Conservation (phyloP, 1,140 invertebrate species). For the Drosophila funebris region DNA sequence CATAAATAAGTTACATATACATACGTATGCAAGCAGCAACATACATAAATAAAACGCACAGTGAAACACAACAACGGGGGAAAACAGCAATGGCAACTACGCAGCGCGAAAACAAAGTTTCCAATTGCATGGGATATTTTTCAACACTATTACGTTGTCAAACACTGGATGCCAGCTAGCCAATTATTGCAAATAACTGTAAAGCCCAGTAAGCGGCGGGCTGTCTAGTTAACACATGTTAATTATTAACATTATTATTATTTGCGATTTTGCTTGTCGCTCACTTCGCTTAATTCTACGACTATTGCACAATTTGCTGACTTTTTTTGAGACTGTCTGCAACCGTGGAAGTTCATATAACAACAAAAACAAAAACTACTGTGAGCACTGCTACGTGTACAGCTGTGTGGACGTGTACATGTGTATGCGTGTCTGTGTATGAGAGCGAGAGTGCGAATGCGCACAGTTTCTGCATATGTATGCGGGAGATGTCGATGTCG, state of each 20-base stretch:
- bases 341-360: slow-evolving; percentile 32
- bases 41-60: slow-evolving; percentile 10
- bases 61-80: slow-evolving; percentile 33
- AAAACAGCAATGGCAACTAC: slow-evolving; percentile 47
- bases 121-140: slow-evolving; percentile 41
- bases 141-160: slow-evolving; percentile 45
- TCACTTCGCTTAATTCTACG: slow-evolving; percentile 25
- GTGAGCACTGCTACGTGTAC: slow-evolving; percentile 71
- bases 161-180: slow-evolving; percentile 38
- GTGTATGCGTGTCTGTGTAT: slow-evolving; percentile 22
- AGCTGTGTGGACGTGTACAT: slow-evolving; percentile 46
- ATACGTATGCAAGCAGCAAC: not conserved
- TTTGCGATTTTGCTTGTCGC: slow-evolving; percentile 1
- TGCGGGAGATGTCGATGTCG: slow-evolving; percentile 38
- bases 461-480: slow-evolving; percentile 42
- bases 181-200: slow-evolving; percentile 40
- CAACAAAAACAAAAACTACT: slow-evolving; percentile 50
- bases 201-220: not conserved
- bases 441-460: slow-evolving; percentile 54
- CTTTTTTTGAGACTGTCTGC: slow-evolving; percentile 27
- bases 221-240: slow-evolving; percentile 24
- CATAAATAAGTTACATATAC: slow-evolving; percentile 13
- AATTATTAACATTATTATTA: slow-evolving; percentile 42
- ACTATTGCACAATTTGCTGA: slow-evolving; percentile 57
- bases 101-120: slow-evolving; percentile 51